Conservation (phyloP, 2,888 invertebrate species). For the Tenthredo notha region DNA sequence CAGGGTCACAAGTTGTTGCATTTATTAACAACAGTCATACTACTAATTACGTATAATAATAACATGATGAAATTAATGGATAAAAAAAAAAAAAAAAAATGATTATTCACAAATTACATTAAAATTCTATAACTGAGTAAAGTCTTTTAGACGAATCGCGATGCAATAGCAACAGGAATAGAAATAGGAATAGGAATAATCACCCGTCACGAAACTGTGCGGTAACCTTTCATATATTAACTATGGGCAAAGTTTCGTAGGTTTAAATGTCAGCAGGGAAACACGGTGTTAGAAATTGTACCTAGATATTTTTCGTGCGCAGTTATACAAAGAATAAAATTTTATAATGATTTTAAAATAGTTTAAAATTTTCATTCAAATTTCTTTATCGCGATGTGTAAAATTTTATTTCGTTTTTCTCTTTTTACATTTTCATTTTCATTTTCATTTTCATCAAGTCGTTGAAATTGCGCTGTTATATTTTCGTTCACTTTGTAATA, state of each 20-base stretch:
- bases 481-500: background rate
- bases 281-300: background rate
- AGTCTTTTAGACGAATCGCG: background rate
- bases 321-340: background rate
- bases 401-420: background rate
- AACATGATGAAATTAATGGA: background rate
- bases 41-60: background rate
- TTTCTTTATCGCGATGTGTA: background rate
- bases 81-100: background rate
- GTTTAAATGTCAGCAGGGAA: constrained; percentile 15
- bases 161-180: background rate
- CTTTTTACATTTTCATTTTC: too few species aligned
- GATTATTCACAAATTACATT: background rate
- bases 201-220: constrained; percentile 8
- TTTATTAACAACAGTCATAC: background rate
- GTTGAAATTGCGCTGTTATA: background rate
- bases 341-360: too few species aligned
- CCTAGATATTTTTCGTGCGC: background rate
- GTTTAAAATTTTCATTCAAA: background rate
- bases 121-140: background rate
- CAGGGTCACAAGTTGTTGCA: background rate
- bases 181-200: background rate
- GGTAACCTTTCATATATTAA: constrained; percentile 10
- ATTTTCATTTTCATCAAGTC: background rate
- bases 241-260: background rate